A percentile compares a stretch with the other conserved stretches of the same genome.
These are phyloP conservation scores for Bucco capensis DNA, from an alignment of 2,113 vertebrate genomes.

Conservation along the genomic window DNA sequence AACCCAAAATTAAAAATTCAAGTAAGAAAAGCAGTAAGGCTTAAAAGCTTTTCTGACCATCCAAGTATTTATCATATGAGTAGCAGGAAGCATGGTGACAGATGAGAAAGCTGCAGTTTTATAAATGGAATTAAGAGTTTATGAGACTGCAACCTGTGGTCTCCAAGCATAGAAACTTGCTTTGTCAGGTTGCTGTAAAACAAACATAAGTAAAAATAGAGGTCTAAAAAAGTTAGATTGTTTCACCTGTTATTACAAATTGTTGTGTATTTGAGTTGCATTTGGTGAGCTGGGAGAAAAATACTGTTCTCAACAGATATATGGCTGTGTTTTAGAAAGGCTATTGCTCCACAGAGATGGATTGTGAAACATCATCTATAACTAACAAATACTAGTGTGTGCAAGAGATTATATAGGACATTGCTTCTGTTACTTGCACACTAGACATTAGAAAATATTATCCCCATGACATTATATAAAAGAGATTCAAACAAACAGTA, in stretches of 20 bases:
- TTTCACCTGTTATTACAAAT: not conserved
- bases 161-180: not conserved
- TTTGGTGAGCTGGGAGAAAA: not conserved
- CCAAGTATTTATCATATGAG: not conserved
- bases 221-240: not conserved
- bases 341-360: not conserved
- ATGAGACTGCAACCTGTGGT: not conserved
- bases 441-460: not conserved
- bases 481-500: not conserved
- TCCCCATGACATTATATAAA: not conserved
- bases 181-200: conserved; percentile 12
- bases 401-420: not conserved
- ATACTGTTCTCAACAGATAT: not conserved
- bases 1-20: not conserved
- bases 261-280: not conserved
- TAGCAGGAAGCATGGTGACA: not conserved
- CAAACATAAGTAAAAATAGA: not conserved
- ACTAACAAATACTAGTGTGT: not conserved
- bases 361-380: not conserved
- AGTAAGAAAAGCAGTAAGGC: not conserved
- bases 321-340: not conserved
- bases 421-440: not conserved
- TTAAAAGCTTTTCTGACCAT: not conserved
- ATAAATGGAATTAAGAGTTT: not conserved
- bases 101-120: not conserved